Evolutionary conservation across 2,113 vertebrate genomes (phyloP), one percentile per base, ranked within the genome.

Genomic region (Ptyas mucosa): DNA sequence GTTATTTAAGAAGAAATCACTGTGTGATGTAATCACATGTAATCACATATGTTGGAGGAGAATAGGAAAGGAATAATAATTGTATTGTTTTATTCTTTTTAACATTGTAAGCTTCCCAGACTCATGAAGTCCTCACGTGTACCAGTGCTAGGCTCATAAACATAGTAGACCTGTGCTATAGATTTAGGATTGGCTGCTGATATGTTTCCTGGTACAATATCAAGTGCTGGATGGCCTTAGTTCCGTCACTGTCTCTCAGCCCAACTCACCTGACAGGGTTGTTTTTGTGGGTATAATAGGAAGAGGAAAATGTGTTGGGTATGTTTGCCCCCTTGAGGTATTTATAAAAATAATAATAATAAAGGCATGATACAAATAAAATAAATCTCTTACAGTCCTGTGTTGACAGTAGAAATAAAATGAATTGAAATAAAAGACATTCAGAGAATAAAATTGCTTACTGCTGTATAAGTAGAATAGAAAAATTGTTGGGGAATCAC

Each of bases 1-100:
- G 88, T 96, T 98, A 96, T 81, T 95, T 3, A 9, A 54, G 24
- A 55, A 21, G 18, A 69, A 85, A 85, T 81, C 4, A 55, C 0
- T 9, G 8, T 92, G 10, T 49, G 29, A 93, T 94, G 89, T 95
- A 94, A 95, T 94, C 90, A 91, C 89, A 93, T 93, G 87, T 95
- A 94, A 95, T 94, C 89, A 92, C 90, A 94, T 29, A 88, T 51
- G 46, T 34, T 81, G 34, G 34, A 21, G 26, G 34, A 88, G n/a
- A 39, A 90, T 85, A 58, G 81, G 64, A 46, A 91, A 20, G 89
- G 53, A 46, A 43, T n/a, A 34, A 34, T 75, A 8, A 20, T 29
- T 29, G 10, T 21, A 64, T 29, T 64, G 26, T 29, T 64, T 64
- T 64, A n/a, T 64, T n/a, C 4, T 29, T 64, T 61, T 64, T 64